phyloP scores from a whole-genome alignment of 2,888 invertebrate genomes.

The Augiades crinisus region DNA sequence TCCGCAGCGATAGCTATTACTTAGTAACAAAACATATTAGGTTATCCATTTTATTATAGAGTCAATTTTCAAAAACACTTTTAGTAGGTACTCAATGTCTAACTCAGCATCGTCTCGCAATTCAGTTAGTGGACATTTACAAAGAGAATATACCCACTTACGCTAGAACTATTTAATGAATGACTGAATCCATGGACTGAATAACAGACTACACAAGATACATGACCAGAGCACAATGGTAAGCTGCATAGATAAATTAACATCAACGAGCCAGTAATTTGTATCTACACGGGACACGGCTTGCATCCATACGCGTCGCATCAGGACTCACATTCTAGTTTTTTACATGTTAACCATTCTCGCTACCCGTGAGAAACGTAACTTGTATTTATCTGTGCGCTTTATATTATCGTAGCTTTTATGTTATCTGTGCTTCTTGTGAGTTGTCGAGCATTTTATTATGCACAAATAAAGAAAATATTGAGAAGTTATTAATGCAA shows the following conservation, averaged over 20 bases:
- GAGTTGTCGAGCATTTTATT: no score
- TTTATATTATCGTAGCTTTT: background rate
- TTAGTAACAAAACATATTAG: no score
- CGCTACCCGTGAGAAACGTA: conserved; percentile 63
- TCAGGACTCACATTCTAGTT: conserved; percentile 61
- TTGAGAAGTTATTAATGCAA: no score
- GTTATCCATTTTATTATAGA: no score
- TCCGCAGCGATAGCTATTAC: no score
- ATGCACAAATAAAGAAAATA: no score
- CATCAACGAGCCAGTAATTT: conserved; percentile 15
- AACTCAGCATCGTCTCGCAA: no score
- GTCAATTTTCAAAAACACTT: no score
- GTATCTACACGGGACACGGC: conserved; percentile 36
- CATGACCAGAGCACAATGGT: conserved; percentile 3
- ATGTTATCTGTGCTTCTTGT: background rate
- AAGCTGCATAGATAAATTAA: conserved; percentile 9
- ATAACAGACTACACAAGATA: conserved; percentile 1
- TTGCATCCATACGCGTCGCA: conserved; percentile 37
- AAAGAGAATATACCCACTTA: no score
- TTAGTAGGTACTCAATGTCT: no score
- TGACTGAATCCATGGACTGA: no score
- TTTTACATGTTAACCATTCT: conserved; percentile 51
- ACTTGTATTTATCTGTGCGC: conserved; percentile 9
- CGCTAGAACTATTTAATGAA: background rate
- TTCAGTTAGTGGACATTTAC: no score